These are phyloP conservation scores for Lasioglossum villosulum DNA, from an alignment of 2,888 invertebrate species.

Conservation along the genomic window DNA sequence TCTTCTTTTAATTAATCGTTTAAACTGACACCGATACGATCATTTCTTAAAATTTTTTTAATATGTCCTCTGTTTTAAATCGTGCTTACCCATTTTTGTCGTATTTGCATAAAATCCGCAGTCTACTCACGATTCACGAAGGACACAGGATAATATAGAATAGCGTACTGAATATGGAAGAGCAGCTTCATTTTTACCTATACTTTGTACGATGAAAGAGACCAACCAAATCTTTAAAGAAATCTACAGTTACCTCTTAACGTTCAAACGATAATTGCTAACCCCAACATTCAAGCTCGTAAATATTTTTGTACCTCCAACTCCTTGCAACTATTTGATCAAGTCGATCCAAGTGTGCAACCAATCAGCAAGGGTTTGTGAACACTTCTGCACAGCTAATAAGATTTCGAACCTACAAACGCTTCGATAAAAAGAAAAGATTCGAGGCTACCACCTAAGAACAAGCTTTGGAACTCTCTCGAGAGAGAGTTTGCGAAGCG, in stretches of 20 bases:
- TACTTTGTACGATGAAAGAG: background rate
- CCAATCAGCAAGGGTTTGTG: background rate
- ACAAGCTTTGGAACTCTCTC: background rate
- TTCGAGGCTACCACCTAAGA: background rate
- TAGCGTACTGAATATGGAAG: too few relatives aligned
- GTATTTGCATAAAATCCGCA: too few relatives aligned
- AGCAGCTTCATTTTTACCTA: background rate
- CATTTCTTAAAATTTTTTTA: too few relatives aligned
- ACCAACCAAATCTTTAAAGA: background rate
- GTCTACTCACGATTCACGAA: too few relatives aligned
- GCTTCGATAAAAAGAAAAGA: background rate
- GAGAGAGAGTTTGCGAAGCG: background rate
- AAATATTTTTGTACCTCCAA: background rate
- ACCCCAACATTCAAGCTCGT: background rate
- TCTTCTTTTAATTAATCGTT: too few relatives aligned
- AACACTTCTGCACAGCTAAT: background rate
- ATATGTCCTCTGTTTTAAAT: too few relatives aligned
- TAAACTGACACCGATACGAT: too few relatives aligned
- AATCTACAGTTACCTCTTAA: constrained; percentile 6
- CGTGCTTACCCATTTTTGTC: too few relatives aligned
- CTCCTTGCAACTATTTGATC: background rate
- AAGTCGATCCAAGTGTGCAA: background rate
- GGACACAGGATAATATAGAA: background rate
- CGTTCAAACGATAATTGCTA: background rate
- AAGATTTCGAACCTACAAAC: background rate